Evolutionary conservation across 2,888 invertebrate genomes (phyloP).

Genomic region (Chaitophorus viminalis): DNA sequence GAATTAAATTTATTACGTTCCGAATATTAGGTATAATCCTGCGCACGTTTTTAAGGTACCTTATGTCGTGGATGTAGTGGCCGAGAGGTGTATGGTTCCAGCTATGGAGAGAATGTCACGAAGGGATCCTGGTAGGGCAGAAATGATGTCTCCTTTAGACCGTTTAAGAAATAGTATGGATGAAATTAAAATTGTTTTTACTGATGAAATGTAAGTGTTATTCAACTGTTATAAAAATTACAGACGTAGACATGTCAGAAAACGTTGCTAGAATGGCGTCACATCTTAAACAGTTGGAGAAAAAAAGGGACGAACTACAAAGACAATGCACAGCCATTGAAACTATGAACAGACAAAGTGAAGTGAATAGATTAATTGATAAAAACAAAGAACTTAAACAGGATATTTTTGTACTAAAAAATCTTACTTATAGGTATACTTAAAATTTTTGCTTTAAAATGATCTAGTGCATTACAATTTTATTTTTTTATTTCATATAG

Average conservation of each 20-base stretch:
- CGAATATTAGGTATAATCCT: background rate
- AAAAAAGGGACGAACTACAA: conserved; percentile 55
- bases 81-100: conserved; percentile 47
- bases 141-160: conserved; percentile 54
- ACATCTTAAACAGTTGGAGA: conserved; percentile 57
- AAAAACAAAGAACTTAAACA: conserved; percentile 66
- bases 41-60: conserved; percentile 7
- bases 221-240: background rate
- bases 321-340: conserved; percentile 58
- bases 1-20: background rate
- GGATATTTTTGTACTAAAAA: conserved; percentile 80
- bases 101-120: conserved; percentile 55
- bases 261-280: conserved; percentile 59
- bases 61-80: conserved; percentile 47
- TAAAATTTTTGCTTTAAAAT: conserved; percentile 1
- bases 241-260: conserved; percentile 58
- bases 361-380: conserved; percentile 45
- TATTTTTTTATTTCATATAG: conserved; percentile 68
- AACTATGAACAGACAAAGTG: conserved; percentile 54
- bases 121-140: conserved; percentile 28
- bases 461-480: background rate
- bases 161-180: conserved; percentile 51
- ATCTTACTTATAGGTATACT: conserved; percentile 75
- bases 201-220: background rate
- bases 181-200: background rate